These are phyloP conservation scores for Drosophila pseudotakahashii DNA, from an alignment of 2,888 invertebrate species.

Conservation along the genomic window DNA sequence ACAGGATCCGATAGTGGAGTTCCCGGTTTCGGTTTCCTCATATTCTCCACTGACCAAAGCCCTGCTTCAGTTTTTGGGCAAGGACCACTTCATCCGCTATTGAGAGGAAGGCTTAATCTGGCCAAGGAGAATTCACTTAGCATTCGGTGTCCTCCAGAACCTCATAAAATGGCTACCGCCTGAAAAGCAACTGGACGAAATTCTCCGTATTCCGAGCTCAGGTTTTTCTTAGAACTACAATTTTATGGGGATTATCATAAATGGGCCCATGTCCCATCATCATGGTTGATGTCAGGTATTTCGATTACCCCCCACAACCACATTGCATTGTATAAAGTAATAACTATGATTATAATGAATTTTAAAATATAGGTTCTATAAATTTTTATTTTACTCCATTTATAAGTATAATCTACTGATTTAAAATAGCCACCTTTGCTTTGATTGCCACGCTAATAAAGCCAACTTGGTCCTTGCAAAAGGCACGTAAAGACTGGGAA, in stretches of 20 bases:
- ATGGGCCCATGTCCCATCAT: not conserved
- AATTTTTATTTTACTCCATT: too few species aligned
- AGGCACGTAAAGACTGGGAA: constrained; percentile 21
- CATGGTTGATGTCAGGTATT: not conserved
- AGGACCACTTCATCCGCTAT: not conserved
- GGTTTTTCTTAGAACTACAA: not conserved
- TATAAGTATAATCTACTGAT: not conserved
- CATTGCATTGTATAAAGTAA: not conserved
- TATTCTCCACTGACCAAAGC: not conserved
- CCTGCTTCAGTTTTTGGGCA: not conserved
- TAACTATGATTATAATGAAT: too few species aligned
- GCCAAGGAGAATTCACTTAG: not conserved
- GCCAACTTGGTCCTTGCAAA: not conserved
- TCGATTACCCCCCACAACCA: not conserved
- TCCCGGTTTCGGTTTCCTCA: not conserved
- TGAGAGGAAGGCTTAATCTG: not conserved
- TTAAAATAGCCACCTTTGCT: not conserved
- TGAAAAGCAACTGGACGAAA: not conserved
- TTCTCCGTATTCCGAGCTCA: too few species aligned
- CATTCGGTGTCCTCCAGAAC: not conserved
- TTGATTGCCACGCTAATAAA: not conserved
- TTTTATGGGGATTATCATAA: not conserved
- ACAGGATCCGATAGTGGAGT: constrained; percentile 13
- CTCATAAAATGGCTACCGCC: not conserved
- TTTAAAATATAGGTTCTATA: too few species aligned